Evolutionary conservation across 2,888 invertebrate genomes (phyloP).

Genomic region (Campoplex nolae): DNA sequence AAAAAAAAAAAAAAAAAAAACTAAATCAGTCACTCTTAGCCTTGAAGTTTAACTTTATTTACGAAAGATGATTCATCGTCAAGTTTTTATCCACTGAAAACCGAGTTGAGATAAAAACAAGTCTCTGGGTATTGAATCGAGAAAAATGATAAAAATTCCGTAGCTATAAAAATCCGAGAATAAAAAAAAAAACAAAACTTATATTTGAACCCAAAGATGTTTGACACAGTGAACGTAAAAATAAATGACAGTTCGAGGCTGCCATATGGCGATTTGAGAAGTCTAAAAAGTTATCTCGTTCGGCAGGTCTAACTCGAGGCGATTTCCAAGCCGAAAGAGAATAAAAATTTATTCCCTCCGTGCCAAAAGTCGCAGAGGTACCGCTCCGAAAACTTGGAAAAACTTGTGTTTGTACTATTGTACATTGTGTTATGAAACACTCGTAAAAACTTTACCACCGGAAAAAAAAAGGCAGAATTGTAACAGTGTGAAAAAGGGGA

Average conservation of each 20-base stretch:
- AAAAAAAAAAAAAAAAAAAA: too few species aligned
- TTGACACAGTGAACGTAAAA: neutral
- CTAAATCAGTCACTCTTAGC: too few species aligned
- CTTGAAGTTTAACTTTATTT: too few species aligned
- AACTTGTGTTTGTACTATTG: neutral
- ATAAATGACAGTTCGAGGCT: conserved; percentile 9
- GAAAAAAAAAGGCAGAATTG: neutral
- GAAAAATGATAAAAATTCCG: neutral
- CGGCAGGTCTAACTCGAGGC: conserved; percentile 25
- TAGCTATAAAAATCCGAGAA: neutral
- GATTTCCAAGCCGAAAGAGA: neutral
- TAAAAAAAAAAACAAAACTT: neutral
- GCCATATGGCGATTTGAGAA: conserved; percentile 15
- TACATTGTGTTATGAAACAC: neutral
- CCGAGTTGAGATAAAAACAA: neutral
- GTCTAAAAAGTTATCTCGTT: conserved; percentile 50
- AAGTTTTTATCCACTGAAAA: neutral
- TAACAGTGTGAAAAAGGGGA: neutral
- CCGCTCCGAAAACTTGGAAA: conserved; percentile 21
- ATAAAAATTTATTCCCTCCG: conserved; percentile 15
- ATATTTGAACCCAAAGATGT: neutral
- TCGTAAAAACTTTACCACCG: conserved; percentile 38
- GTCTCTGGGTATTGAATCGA: neutral
- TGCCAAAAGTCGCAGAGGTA: conserved; percentile 14
- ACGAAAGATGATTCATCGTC: too few species aligned